Evolutionary conservation across 1,140 invertebrate species (phyloP).

Genomic region (Drosophila lacteicornis): DNA sequence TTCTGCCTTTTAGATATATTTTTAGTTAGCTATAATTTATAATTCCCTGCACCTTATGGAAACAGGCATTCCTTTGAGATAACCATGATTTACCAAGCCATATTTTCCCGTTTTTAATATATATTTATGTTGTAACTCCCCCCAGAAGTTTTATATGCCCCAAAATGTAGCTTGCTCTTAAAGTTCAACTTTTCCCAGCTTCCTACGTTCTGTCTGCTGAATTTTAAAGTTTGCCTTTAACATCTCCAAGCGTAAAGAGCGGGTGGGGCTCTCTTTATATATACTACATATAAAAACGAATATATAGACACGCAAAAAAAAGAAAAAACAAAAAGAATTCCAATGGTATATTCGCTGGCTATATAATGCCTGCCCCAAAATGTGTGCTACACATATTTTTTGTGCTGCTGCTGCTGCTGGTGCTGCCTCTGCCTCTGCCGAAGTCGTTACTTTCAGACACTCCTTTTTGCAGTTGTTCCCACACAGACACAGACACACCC

Average conservation of each 20-base stretch:
- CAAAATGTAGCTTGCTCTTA: constrained; percentile 12
- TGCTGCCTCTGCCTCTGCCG: constrained; percentile 22
- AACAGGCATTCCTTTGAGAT: neutral
- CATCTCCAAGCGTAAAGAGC: neutral
- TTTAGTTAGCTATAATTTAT: neutral
- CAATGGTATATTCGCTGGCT: constrained; percentile 19
- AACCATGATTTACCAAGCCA: neutral
- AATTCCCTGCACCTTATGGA: no score
- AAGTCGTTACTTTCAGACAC: constrained; percentile 71
- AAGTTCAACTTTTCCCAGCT: constrained; percentile 18
- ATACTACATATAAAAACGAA: constrained; percentile 1
- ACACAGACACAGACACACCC: constrained; percentile 41
- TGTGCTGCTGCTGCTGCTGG: constrained; percentile 48
- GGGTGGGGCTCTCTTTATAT: constrained; percentile 10
- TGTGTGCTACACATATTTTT: constrained; percentile 74
- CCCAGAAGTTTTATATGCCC: neutral
- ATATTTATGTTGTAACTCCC: constrained; percentile 7
- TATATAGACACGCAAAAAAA: constrained; percentile 19
- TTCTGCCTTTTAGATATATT: neutral
- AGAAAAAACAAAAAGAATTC: constrained; percentile 13
- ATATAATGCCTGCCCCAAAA: constrained; percentile 62
- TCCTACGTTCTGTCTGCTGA: constrained; percentile 18
- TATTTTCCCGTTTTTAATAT: constrained; percentile 2
- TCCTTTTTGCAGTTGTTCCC: constrained; percentile 67
- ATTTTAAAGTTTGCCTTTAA: constrained; percentile 49